A percentile compares a stretch with the other conserved stretches of the same genome.
phyloP scores from a whole-genome alignment of 2,888 invertebrate genomes.

The Pomacea canaliculata region DNA sequence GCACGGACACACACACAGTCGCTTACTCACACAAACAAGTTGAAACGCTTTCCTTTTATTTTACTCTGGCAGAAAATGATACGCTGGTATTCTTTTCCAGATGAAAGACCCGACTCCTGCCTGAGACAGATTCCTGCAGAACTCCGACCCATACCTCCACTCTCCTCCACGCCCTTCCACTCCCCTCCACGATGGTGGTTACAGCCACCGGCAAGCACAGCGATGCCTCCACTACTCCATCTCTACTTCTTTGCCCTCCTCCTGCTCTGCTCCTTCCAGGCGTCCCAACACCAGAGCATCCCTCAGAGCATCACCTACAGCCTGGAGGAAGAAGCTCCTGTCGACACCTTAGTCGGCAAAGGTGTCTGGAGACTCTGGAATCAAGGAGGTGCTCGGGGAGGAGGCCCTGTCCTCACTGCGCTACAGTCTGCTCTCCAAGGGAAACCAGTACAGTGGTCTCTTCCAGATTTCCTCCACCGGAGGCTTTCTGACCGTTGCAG shows the following conservation, averaged over 20 bases:
- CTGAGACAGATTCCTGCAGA: background rate
- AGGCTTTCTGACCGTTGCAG: slow-evolving; percentile 22
- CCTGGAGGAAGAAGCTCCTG: slow-evolving; percentile 28
- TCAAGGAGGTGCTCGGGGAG: slow-evolving; percentile 19
- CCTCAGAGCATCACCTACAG: slow-evolving; percentile 13
- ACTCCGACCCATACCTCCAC: background rate
- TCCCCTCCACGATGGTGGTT: background rate
- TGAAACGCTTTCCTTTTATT: too few species aligned
- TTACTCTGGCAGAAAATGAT: background rate
- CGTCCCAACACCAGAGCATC: background rate
- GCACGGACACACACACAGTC: background rate
- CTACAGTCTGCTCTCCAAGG: slow-evolving; percentile 27
- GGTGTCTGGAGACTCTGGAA: slow-evolving; percentile 18
- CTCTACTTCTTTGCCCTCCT: too few species aligned
- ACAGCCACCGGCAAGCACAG: too few species aligned
- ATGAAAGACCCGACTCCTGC: background rate
- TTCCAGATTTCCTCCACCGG: slow-evolving; percentile 21
- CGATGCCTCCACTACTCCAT: too few species aligned
- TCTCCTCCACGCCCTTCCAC: too few species aligned
- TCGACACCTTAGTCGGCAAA: slow-evolving; percentile 30
- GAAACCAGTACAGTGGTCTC: slow-evolving; percentile 12
- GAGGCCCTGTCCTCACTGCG: slow-evolving; percentile 17
- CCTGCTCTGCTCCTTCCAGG: background rate
- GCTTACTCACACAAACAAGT: background rate
- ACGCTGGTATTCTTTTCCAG: background rate